Conservation (phyloP, 2,113 vertebrate genomes). For the Scatophagus argus region DNA sequence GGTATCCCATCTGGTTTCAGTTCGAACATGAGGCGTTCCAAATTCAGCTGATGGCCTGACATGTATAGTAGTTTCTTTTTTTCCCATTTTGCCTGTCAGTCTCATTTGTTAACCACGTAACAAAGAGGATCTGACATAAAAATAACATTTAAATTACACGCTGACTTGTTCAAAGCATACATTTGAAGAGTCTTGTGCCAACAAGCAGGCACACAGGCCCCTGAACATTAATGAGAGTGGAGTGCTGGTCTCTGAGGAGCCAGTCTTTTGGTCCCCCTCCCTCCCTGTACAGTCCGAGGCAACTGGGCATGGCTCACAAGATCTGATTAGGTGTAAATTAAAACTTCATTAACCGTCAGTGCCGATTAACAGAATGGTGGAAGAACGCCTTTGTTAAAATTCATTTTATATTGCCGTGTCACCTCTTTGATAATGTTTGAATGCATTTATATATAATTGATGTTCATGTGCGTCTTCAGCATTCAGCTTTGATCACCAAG, state of each 20-base stretch:
- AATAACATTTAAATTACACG: constrained; percentile 55
- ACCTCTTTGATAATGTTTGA: constrained; percentile 58
- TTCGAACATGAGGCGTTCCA: constrained; percentile 34
- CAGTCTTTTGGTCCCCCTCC: constrained; percentile 67
- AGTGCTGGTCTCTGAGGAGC: constrained; percentile 79
- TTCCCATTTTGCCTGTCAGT: constrained; percentile 38
- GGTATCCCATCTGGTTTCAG: constrained; percentile 22
- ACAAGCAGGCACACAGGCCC: constrained; percentile 49
- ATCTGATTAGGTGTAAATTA: constrained; percentile 88
- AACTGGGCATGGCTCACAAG: constrained; percentile 83
- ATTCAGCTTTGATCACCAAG: constrained; percentile 59
- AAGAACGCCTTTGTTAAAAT: constrained; percentile 72
- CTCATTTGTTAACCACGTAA: constrained; percentile 48
- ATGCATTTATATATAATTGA: constrained; percentile 58
- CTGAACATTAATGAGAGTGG: constrained; percentile 81
- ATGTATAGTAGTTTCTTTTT: not conserved
- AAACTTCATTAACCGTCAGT: constrained; percentile 85
- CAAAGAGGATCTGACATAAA: constrained; percentile 55
- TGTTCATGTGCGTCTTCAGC: constrained; percentile 39
- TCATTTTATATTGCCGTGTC: constrained; percentile 29
- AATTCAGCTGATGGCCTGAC: constrained; percentile 9
- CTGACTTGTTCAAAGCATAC: constrained; percentile 44
- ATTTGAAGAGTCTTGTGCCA: constrained; percentile 54
- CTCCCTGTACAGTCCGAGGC: constrained; percentile 65
- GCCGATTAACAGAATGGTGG: constrained; percentile 68